Conservation (phyloP, 2,797 vertebrate species). For the Psittacula derbiana region DNA sequence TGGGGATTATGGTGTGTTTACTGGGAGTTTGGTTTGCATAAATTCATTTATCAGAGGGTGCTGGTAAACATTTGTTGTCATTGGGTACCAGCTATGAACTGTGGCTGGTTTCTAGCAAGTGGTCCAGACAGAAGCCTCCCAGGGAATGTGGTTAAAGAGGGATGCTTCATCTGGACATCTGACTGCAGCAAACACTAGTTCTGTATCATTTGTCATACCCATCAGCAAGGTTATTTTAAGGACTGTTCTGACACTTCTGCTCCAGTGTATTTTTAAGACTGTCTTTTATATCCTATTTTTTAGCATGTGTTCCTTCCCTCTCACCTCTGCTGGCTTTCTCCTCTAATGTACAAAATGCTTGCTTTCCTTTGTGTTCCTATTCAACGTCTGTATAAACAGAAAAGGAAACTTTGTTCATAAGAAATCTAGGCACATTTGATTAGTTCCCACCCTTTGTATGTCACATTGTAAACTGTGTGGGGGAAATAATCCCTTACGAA, state of each 20-base stretch:
- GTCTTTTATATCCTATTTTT: background rate
- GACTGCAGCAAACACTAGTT: background rate
- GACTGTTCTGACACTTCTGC: background rate
- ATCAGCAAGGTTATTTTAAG: slow-evolving; percentile 2
- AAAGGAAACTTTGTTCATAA: background rate
- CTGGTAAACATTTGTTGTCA: background rate
- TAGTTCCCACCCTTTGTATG: background rate
- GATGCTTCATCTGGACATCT: background rate
- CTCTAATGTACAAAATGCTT: background rate
- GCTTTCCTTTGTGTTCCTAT: background rate
- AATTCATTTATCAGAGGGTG: background rate
- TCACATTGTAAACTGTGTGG: background rate
- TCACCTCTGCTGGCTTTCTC: background rate
- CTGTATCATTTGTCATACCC: background rate
- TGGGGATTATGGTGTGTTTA: background rate
- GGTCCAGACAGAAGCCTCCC: background rate
- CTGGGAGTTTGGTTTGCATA: background rate
- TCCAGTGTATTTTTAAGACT: background rate
- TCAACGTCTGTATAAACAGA: background rate
- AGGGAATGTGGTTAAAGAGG: background rate
- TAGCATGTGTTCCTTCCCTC: background rate
- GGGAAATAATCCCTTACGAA: background rate
- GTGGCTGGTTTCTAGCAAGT: background rate
- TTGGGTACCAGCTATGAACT: background rate
- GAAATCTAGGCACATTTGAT: background rate